phyloP scores from a whole-genome alignment of 2,113 vertebrate species.

The Menura novaehollandiae region DNA sequence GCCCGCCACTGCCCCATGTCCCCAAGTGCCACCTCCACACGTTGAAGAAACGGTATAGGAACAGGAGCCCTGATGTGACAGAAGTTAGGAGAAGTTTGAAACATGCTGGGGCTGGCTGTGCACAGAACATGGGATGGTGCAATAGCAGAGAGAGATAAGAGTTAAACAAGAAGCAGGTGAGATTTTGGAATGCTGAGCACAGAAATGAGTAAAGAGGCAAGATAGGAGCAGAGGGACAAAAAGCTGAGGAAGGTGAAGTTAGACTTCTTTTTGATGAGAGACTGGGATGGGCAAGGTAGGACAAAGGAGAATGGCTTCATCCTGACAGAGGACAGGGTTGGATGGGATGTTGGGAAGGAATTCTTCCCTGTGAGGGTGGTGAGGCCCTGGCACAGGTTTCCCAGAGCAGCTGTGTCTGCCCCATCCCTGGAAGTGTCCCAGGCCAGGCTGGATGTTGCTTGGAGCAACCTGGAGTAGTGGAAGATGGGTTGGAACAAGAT shows the following conservation, averaged over 20 bases:
- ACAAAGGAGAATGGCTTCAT: background rate
- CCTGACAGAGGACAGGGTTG: background rate
- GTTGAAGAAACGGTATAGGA: rapidly evolving
- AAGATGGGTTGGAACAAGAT: no score
- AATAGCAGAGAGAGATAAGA: background rate
- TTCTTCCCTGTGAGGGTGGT: rapidly evolving
- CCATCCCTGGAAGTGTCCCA: background rate
- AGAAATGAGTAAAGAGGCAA: background rate
- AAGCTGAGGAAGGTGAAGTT: background rate
- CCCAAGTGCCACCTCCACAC: rapidly evolving
- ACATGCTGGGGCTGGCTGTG: background rate
- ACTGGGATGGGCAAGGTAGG: background rate
- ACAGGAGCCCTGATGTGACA: background rate
- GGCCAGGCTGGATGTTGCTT: rapidly evolving
- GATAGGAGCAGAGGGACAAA: background rate
- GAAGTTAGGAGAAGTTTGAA: background rate
- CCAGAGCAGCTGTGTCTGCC: background rate
- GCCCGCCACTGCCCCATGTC: background rate
- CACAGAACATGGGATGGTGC: background rate
- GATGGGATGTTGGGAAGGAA: background rate
- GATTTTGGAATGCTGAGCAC: background rate
- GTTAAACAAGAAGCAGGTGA: background rate
- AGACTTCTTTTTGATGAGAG: background rate
- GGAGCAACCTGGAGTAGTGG: rapidly evolving
- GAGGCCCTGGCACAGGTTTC: rapidly evolving